Evolutionary conservation across 1,140 invertebrate genomes (phyloP).

Genomic region (Aradophagus sp.): DNA sequence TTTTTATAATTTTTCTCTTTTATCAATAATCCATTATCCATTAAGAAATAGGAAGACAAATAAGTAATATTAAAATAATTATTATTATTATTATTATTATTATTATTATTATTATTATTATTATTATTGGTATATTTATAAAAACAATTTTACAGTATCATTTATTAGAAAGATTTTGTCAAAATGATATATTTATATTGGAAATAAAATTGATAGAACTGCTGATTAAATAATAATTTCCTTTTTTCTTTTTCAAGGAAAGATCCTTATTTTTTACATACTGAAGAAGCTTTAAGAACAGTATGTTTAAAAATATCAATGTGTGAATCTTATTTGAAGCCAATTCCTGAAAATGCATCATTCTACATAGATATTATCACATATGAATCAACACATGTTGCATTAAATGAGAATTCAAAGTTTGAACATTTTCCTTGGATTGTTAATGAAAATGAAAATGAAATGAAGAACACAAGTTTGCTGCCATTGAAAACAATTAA

Average conservation of each 20-base stretch:
- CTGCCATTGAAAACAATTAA: slow-evolving; percentile 65
- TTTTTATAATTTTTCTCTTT: slow-evolving; percentile 30
- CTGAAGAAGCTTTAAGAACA: slow-evolving; percentile 77
- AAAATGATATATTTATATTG: too few species aligned
- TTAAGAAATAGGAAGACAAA: too few species aligned
- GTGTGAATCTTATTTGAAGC: slow-evolving; percentile 70
- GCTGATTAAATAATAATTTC: too few species aligned
- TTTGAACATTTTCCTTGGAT: slow-evolving; percentile 77
- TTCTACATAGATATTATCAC: slow-evolving; percentile 77
- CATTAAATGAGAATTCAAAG: slow-evolving; percentile 72
- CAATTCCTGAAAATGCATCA: slow-evolving; percentile 73
- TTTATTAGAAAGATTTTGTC: too few species aligned
- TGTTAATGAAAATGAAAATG: slow-evolving; percentile 57
- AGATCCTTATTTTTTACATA: slow-evolving; percentile 78
- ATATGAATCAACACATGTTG: slow-evolving; percentile 75
- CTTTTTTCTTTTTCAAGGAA: slow-evolving; percentile 46
- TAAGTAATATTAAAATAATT: too few species aligned
- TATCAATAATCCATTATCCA: too few species aligned
- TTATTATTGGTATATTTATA: too few species aligned
- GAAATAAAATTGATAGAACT: too few species aligned
- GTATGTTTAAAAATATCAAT: slow-evolving; percentile 77
- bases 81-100: slow-evolving; percentile 8
- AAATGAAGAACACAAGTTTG: slow-evolving; percentile 58
- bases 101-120: too few species aligned
- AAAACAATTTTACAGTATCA: too few species aligned